Percentiles rank a stretch among this genome's conserved stretches.
These are phyloP conservation scores for Nemurella pictetii DNA, from an alignment of 2,888 invertebrate species.

Conservation along the genomic window DNA sequence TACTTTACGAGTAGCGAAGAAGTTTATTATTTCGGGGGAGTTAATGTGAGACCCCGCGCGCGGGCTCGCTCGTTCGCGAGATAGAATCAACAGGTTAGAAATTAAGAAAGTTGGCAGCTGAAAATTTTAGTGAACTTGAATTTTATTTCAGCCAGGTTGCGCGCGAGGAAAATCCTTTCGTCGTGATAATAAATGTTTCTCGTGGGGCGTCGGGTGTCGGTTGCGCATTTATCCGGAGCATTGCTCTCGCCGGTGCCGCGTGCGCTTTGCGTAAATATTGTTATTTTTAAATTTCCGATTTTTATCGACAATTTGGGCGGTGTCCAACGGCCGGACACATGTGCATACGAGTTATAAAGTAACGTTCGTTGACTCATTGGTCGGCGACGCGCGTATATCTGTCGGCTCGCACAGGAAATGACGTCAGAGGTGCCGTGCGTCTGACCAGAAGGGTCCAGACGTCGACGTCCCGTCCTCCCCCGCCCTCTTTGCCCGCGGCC, in stretches of 20 bases:
- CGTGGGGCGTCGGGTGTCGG: not conserved
- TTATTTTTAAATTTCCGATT: not conserved
- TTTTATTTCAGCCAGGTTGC: not conserved
- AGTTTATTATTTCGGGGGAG: not conserved
- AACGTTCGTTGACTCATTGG: slow-evolving; percentile 20
- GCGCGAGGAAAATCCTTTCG: not conserved
- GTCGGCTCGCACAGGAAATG: slow-evolving; percentile 16
- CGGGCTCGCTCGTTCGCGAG: no score
- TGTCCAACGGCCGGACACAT: slow-evolving; percentile 17
- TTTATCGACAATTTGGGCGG: not conserved
- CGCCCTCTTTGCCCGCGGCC: not conserved
- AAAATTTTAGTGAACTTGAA: not conserved
- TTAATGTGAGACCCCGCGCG: not conserved
- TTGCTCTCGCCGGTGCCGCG: not conserved
- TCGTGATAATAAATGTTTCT: not conserved
- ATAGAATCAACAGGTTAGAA: not conserved
- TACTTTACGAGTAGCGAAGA: not conserved
- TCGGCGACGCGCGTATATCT: not conserved
- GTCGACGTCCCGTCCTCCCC: not conserved
- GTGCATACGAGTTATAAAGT: not conserved
- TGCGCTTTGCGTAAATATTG: not conserved
- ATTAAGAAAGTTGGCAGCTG: not conserved
- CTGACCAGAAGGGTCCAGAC: slow-evolving; percentile 22
- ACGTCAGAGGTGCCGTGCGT: not conserved
- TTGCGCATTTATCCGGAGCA: not conserved